Evolutionary conservation across 2,797 vertebrate species (phyloP), one percentile per base, ranked within the genome.

Genomic region (Protosalanx chinensis): DNA sequence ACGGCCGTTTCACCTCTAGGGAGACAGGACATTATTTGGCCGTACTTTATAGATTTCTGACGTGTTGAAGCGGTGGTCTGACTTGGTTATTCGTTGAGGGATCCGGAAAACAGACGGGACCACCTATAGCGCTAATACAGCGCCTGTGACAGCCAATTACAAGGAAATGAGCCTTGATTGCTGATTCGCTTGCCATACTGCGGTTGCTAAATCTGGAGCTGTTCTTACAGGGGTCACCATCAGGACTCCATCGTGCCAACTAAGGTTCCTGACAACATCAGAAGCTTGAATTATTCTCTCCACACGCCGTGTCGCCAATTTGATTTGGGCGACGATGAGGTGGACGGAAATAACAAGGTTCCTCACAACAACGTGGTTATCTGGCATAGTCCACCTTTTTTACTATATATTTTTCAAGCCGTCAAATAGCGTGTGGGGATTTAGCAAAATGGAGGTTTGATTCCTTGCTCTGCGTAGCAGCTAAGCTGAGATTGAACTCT

Each of bases 151-250:
- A 77, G 76, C 74, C 86, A 85, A 88, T 89, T 86, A 83, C 79
- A 51, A 72, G 86, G 88, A 90, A 89, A 89, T 91, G 84, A 88
- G 79, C 64, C 72, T 76, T 90, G 88, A 90, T 88, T 90, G 86
- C 84, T 74, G 84, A 84, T 85, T 76, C 71, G 80, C 85, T 81
- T 76, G 83, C 84, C 84, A 83, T 79, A 79, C 77, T 62, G 71
- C 72, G 20, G 63, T 56, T 4, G 27, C 5, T 88, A 90, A 84
- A 82, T 72, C 64, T 64, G 76, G 81, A 81, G 78, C 88, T 87
- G 84, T 84, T 84, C 64, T 59, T 33, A 81, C 80, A 69, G 20
- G 76, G 67, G 66, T 81, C 83, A n/a, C 87, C 79, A 85, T 88
- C 86, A 85, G 75, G 53, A 70, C 60, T 72, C 74, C 76, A 75